Percentiles rank a stretch among this genome's conserved stretches.
Conservation (phyloP, 2,797 vertebrate species). For the Pseudochirops cupreus region DNA sequence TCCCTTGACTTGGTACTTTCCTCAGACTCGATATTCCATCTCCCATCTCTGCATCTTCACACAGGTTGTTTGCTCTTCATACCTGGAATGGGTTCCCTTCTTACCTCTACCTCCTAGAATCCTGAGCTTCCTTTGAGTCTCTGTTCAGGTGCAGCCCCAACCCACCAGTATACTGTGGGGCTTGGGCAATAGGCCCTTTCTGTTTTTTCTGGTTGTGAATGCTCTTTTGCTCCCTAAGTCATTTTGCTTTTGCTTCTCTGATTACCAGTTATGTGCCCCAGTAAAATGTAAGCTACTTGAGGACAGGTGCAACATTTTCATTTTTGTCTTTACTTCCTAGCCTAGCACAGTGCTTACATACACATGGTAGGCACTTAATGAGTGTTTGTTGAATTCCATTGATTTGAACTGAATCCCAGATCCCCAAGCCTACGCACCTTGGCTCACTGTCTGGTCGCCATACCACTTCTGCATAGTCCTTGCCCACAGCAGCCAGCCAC, state of each 20-base stretch:
- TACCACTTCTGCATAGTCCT: conserved; percentile 90
- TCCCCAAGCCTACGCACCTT: conserved; percentile 84
- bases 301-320: background rate
- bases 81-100: background rate
- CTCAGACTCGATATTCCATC: background rate
- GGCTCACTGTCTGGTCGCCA: conserved; percentile 93
- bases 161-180: no score
- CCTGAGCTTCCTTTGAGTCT: background rate
- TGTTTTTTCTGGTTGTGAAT: background rate
- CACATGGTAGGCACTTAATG: background rate
- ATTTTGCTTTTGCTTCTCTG: background rate
- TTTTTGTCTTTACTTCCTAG: background rate
- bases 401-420: background rate
- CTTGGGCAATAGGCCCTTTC: background rate
- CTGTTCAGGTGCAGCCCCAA: background rate
- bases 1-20: background rate
- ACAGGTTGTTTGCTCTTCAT: background rate
- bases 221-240: background rate
- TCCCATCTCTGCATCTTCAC: background rate
- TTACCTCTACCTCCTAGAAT: background rate
- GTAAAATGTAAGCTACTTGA: background rate
- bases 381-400: background rate
- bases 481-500: conserved; percentile 92
- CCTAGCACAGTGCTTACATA: background rate
- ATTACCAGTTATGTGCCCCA: background rate